These are phyloP conservation scores for Vireo griseus DNA, from an alignment of 2,797 vertebrate genomes.

Conservation along the genomic window DNA sequence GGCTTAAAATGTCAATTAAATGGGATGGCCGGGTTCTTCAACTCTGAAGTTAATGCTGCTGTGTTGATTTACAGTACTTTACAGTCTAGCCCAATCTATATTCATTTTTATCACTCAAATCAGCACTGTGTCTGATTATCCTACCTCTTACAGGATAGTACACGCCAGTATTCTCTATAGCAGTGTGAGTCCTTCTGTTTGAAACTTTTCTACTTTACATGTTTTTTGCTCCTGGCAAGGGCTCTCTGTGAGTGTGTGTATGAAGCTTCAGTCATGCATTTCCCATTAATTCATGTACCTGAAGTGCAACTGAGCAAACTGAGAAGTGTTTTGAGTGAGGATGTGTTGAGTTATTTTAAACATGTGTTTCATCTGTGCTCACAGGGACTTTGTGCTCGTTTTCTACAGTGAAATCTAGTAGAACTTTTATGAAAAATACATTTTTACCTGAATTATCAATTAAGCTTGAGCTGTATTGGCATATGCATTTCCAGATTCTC, in stretches of 20 bases:
- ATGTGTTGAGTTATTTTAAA: not conserved
- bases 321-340: not conserved
- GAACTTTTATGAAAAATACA: not conserved
- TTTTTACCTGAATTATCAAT: not conserved
- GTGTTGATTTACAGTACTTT: not conserved
- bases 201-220: not conserved
- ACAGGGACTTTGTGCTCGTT: not conserved
- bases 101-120: not conserved
- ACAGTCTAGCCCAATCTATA: not conserved
- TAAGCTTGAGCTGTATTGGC: not conserved
- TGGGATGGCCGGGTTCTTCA: not conserved
- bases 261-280: not conserved
- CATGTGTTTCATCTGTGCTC: not conserved
- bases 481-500: not conserved
- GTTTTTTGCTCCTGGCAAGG: not conserved
- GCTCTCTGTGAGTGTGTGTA: not conserved
- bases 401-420: not conserved
- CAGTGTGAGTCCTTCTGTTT: not conserved
- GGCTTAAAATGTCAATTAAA: constrained; percentile 42
- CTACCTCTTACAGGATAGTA: not conserved
- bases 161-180: not conserved
- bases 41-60: not conserved
- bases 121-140: not conserved
- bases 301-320: not conserved
- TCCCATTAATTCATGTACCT: not conserved